phyloP scores from a whole-genome alignment of 2,888 invertebrate species.

The Hirudinaria manillensis region DNA sequence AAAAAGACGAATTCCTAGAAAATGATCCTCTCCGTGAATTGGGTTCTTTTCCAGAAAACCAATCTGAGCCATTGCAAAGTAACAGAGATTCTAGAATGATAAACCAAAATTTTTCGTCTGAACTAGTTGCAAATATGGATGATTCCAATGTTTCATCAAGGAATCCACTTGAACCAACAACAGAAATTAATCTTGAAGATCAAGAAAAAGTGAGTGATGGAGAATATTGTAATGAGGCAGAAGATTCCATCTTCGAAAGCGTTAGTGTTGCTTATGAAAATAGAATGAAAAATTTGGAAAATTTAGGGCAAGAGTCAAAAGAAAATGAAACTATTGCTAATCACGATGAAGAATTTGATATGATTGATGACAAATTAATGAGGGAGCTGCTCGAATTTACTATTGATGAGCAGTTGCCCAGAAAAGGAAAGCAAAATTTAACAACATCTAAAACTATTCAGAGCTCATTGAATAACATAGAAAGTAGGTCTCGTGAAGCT shows the following conservation, averaged over 20 bases:
- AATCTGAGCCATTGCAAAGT: too few relatives aligned
- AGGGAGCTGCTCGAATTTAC: conserved; percentile 10
- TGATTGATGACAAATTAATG: conserved; percentile 8
- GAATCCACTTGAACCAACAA: too few relatives aligned
- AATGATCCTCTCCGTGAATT: too few relatives aligned
- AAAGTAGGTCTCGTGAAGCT: neutral
- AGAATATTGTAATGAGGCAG: neutral
- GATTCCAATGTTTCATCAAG: too few relatives aligned
- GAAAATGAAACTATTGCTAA: neutral
- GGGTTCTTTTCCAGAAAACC: too few relatives aligned
- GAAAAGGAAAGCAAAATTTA: neutral
- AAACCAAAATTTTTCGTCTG: too few relatives aligned
- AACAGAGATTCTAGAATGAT: too few relatives aligned
- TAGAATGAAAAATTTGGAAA: neutral
- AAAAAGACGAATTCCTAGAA: too few relatives aligned
- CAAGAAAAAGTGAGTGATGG: too few relatives aligned
- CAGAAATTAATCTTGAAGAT: too few relatives aligned
- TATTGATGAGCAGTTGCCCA: neutral
- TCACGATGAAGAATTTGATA: conserved; percentile 1
- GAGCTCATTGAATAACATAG: neutral
- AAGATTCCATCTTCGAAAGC: conserved; percentile 16
- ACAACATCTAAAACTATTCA: neutral
- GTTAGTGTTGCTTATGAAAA: conserved; percentile 21
- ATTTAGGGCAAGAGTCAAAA: neutral
- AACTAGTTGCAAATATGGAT: too few relatives aligned